A percentile compares a stretch with the other conserved stretches of the same genome.
These are phyloP conservation scores for Lanistes nyassanus DNA, from an alignment of 1,140 invertebrate species.

Conservation along the genomic window DNA sequence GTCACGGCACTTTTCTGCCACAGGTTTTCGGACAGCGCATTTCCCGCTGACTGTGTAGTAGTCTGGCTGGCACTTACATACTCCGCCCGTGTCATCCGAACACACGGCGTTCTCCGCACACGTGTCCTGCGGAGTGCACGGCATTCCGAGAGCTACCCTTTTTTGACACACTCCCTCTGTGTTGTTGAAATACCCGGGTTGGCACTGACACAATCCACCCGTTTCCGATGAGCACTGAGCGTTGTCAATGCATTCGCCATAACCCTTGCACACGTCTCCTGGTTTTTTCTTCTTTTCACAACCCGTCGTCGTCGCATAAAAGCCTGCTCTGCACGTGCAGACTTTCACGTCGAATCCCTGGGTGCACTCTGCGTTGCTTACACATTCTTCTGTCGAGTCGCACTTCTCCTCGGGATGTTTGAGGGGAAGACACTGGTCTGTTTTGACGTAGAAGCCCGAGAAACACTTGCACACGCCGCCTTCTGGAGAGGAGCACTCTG, in stretches of 20 bases:
- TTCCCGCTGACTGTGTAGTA: conserved; percentile 25
- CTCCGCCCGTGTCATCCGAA: conserved; percentile 16
- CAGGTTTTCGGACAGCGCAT: conserved; percentile 9
- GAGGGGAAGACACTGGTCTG: conserved; percentile 10
- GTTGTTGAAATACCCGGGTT: conserved; percentile 22
- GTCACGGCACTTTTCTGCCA: conserved; percentile 15
- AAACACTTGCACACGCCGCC: conserved; percentile 27
- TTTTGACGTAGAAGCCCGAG: conserved; percentile 8
- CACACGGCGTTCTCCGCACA: conserved; percentile 24
- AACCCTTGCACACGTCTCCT: conserved; percentile 8
- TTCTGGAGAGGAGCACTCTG: conserved; percentile 26
- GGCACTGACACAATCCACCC: conserved; percentile 25
- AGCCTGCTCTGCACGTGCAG: conserved; percentile 12
- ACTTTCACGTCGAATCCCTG: not conserved
- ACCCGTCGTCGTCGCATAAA: not conserved
- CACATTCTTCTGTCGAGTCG: conserved; percentile 15
- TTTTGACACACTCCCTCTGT: conserved; percentile 11
- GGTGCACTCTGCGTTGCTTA: conserved; percentile 21
- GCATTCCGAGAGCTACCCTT: not conserved
- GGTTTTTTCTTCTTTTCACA: conserved; percentile 20
- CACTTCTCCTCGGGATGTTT: conserved; percentile 21
- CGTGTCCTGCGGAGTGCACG: conserved; percentile 19
- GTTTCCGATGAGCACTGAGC: conserved; percentile 15
- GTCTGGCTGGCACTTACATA: conserved; percentile 23
- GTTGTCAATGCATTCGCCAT: conserved; percentile 27